Evolutionary conservation across 2,888 invertebrate genomes (phyloP).

Genomic region (Ecliptopera silaceata): DNA sequence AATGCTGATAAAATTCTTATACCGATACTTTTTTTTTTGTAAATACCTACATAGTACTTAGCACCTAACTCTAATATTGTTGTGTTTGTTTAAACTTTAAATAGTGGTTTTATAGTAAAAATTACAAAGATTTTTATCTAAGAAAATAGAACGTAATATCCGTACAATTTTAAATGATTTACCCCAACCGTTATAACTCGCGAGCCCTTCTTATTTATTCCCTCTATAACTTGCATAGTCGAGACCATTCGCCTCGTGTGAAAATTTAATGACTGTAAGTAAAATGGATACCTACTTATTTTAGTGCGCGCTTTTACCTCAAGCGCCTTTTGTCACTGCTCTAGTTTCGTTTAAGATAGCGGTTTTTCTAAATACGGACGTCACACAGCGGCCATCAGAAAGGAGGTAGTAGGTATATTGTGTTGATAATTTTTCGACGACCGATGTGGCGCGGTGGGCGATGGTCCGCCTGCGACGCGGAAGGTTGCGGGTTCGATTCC

Average conservation of each 20-base stretch:
- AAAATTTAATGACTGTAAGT: slow-evolving; percentile 49
- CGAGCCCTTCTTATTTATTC: slow-evolving; percentile 14
- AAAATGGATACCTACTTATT: slow-evolving; percentile 36
- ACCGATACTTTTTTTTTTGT: too few species aligned
- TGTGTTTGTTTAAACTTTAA: too few species aligned
- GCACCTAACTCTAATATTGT: too few species aligned
- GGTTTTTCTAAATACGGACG: not conserved
- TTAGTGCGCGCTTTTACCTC: slow-evolving; percentile 8
- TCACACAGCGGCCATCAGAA: not conserved
- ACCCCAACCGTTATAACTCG: slow-evolving; percentile 4
- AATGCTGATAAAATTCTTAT: too few species aligned
- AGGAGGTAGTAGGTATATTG: too few species aligned
- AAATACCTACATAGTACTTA: too few species aligned
- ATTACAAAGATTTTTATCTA: too few species aligned
- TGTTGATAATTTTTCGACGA: too few species aligned
- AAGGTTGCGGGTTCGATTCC: too few species aligned
- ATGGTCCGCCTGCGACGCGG: too few species aligned
- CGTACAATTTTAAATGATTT: slow-evolving; percentile 12
- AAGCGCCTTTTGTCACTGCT: slow-evolving; percentile 5
- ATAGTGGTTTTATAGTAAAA: too few species aligned
- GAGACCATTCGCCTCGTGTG: slow-evolving; percentile 45
- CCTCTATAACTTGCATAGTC: slow-evolving; percentile 21
- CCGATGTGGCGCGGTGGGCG: too few species aligned
- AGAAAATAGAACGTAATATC: not conserved
- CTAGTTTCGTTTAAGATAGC: not conserved